Percentiles rank a stretch among this genome's conserved stretches.
These are phyloP conservation scores for Borostomias antarcticus DNA, from an alignment of 2,797 vertebrate species.

Conservation along the genomic window DNA sequence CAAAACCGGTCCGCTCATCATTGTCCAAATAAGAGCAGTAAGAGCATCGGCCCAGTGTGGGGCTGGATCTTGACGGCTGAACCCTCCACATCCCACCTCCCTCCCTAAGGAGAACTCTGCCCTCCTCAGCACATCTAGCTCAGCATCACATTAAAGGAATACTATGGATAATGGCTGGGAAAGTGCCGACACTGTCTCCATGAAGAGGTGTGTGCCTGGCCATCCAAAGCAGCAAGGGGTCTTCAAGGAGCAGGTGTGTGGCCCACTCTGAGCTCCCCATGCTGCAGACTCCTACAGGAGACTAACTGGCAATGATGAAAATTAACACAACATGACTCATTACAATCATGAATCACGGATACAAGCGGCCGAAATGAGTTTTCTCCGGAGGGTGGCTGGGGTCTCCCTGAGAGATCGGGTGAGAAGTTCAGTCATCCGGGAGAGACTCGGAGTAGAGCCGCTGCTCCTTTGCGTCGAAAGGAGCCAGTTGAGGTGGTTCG, in stretches of 20 bases:
- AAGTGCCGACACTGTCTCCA: conserved; percentile 49
- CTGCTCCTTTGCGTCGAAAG: too few species aligned
- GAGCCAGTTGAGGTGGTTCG: too few species aligned
- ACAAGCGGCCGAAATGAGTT: too few species aligned
- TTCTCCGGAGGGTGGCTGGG: too few species aligned
- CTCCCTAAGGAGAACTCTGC: conserved; percentile 28
- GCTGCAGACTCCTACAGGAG: conserved; percentile 30
- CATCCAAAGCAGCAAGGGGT: not conserved
- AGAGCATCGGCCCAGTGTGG: conserved; percentile 25
- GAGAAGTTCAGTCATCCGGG: too few species aligned
- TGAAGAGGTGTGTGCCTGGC: conserved; percentile 41
- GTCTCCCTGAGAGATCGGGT: too few species aligned
- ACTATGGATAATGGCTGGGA: conserved; percentile 34
- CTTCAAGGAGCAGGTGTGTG: conserved; percentile 2
- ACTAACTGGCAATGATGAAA: conserved; percentile 52
- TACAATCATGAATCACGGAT: too few species aligned
- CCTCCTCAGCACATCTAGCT: conserved; percentile 31
- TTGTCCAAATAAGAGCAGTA: conserved; percentile 58
- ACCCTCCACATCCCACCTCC: too few species aligned
- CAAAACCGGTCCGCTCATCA: conserved; percentile 50
- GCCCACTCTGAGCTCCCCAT: not conserved
- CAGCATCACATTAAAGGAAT: conserved; percentile 35
- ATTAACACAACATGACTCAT: conserved; percentile 63
- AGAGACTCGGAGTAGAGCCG: too few species aligned
- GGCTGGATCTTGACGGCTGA: conserved; percentile 35